These are phyloP conservation scores for Amitus sp. DNA, from an alignment of 2,888 invertebrate genomes.

Conservation along the genomic window DNA sequence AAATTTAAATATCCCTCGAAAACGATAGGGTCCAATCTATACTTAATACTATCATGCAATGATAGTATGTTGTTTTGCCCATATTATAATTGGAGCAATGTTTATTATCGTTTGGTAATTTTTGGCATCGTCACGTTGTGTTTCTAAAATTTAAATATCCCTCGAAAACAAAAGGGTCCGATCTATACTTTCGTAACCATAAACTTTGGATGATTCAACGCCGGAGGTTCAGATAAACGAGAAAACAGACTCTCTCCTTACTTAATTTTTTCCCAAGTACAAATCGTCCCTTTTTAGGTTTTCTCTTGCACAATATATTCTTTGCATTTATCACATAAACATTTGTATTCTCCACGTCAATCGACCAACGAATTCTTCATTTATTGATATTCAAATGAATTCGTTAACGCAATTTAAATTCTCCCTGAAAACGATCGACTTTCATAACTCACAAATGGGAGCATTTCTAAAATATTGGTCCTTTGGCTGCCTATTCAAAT, in stretches of 20 bases:
- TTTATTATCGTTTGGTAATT: slow-evolving; percentile 38
- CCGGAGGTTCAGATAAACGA: neutral
- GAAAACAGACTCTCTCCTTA: too few relatives aligned
- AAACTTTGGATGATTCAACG: neutral
- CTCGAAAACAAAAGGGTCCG: neutral
- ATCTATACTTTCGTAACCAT: neutral
- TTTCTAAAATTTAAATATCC: neutral
- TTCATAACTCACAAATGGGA: neutral
- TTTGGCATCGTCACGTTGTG: slow-evolving; percentile 19
- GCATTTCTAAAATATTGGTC: too few relatives aligned
- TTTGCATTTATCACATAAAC: slow-evolving; percentile 5
- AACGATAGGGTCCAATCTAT: neutral
- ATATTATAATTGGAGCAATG: slow-evolving; percentile 40
- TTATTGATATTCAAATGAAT: neutral
- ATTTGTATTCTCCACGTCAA: neutral
- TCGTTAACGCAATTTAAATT: neutral
- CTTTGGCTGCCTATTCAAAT: too few relatives aligned
- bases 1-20: neutral
- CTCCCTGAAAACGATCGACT: neutral
- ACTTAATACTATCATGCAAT: too few relatives aligned
- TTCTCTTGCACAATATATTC: neutral
- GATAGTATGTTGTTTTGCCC: too few relatives aligned
- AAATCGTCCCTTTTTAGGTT: neutral
- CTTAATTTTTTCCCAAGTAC: neutral
- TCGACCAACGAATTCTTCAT: neutral